A percentile compares a stretch with the other conserved stretches of the same genome.
Conservation (phyloP, 1,140 invertebrate genomes). For the Macrotrachela quadricornifera region DNA sequence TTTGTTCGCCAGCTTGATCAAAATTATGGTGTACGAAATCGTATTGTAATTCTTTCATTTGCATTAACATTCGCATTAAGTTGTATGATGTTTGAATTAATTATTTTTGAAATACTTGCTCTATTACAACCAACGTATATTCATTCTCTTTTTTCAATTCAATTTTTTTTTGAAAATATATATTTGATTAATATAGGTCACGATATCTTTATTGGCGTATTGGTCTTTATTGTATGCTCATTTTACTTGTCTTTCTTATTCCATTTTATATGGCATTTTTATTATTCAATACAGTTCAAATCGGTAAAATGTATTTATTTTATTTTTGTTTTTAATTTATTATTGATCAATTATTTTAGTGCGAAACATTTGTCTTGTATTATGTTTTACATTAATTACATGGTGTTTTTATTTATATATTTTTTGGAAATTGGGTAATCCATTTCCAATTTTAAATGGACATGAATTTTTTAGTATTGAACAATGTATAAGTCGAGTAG, state of each 20-base stretch:
- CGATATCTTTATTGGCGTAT: conserved; percentile 88
- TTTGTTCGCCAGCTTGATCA: conserved; percentile 92
- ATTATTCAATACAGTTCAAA: conserved; percentile 65
- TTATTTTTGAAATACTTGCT: conserved; percentile 97
- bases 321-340: too few species aligned
- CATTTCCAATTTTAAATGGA: conserved; percentile 84
- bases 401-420: conserved; percentile 63
- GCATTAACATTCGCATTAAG: conserved; percentile 86
- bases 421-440: conserved; percentile 97
- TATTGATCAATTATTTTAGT: background rate
- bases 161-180: background rate
- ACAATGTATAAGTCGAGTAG: conserved; percentile 80
- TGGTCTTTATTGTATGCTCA: conserved; percentile 65
- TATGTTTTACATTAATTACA: conserved; percentile 40
- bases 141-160: background rate
- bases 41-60: conserved; percentile 80
- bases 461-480: conserved; percentile 76
- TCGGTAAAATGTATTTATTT: too few species aligned
- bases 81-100: conserved; percentile 97
- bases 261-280: conserved; percentile 93
- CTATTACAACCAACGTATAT: conserved; percentile 56
- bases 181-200: conserved; percentile 45
- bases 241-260: conserved; percentile 81
- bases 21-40: conserved; percentile 68
- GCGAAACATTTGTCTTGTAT: background rate